Conservation (phyloP, 2,113 vertebrate species). For the Amia ocellicauda region DNA sequence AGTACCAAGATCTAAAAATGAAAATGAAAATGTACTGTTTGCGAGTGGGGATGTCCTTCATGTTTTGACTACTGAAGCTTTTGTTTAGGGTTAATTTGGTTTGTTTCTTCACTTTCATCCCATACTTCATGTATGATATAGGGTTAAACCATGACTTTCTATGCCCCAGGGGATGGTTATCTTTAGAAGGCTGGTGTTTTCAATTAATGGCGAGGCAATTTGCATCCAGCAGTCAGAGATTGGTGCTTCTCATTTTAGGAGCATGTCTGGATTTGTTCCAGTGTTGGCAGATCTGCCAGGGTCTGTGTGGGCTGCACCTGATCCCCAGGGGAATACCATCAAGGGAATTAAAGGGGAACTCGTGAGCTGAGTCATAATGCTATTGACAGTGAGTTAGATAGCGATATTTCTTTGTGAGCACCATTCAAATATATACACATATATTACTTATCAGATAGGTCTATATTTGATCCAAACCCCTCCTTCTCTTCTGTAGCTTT, state of each 20-base stretch:
- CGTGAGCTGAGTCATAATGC: slow-evolving; percentile 47
- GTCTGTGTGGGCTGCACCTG: slow-evolving; percentile 9
- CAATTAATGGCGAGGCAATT: not conserved
- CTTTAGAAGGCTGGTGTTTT: not conserved
- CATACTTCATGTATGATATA: not conserved
- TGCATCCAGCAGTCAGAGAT: not conserved
- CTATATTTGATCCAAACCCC: too few species aligned
- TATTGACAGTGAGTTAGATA: not conserved
- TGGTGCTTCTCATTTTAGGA: not conserved
- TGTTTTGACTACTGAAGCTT: too few species aligned
- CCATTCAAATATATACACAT: not conserved
- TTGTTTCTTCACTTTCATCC: too few species aligned
- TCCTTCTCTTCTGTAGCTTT: too few species aligned
- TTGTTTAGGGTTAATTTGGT: too few species aligned
- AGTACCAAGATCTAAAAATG: too few species aligned
- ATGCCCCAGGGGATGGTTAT: not conserved
- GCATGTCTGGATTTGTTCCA: not conserved
- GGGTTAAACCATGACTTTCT: slow-evolving; percentile 2
- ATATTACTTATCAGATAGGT: too few species aligned
- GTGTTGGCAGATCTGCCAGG: not conserved
- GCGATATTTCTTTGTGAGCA: not conserved
- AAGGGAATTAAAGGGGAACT: slow-evolving; percentile 37
- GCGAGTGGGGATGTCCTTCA: too few species aligned
- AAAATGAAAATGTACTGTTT: too few species aligned
- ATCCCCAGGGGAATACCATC: slow-evolving; percentile 37